Base-by-base conservation (phyloP, 2,888 invertebrate species). In the Hypsopygia costalis region DNA sequence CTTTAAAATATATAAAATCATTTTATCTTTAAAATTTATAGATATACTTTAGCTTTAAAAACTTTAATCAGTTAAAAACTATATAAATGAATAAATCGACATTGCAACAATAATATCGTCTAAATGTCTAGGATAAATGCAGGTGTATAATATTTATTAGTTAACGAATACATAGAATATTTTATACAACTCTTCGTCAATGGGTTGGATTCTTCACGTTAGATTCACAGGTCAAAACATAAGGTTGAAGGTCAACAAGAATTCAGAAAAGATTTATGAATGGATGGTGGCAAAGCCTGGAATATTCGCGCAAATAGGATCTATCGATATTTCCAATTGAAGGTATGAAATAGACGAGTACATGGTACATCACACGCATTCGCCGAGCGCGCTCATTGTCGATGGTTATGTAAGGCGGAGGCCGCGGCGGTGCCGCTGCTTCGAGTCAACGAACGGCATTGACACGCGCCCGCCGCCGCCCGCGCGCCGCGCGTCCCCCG, bases 381-480 rank as follows among this genome's bases (percentile, higher is more conserved):
- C 68, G 71, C 57, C 58, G 68, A 71, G 62, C 76, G 62, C 76
- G 77, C 73, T 78, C 72, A 80, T 85, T 83, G 87, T 85, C 80
- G 87, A 63, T 81, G 82, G 85, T 87, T 88, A 88, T 88, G 87
- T 88, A 88, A 88, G 86, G 75, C 76, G 77, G 87, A 85, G 82
- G 83, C 87, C 86, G 76, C 80, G 72, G 59, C 82, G 82, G 74
- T 77, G 81, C 75, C 76, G 81, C 74, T 75, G 81, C 69, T 70
- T 62, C 77, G 82, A 87, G 88, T 88, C 87, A 87, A 88, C 86
- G 88, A 81, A 81, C 88, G 88, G 86, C 87, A 87, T 88, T 88
- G 88, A 87, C 88, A 88, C 81, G 87, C 69, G 70, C 69, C 76
- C 70, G 72, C 73, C 70, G 72, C 73, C 70, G 59, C 71, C 66